phyloP scores from a whole-genome alignment of 1,140 invertebrate genomes.

The Trigoniulus corallinus region DNA sequence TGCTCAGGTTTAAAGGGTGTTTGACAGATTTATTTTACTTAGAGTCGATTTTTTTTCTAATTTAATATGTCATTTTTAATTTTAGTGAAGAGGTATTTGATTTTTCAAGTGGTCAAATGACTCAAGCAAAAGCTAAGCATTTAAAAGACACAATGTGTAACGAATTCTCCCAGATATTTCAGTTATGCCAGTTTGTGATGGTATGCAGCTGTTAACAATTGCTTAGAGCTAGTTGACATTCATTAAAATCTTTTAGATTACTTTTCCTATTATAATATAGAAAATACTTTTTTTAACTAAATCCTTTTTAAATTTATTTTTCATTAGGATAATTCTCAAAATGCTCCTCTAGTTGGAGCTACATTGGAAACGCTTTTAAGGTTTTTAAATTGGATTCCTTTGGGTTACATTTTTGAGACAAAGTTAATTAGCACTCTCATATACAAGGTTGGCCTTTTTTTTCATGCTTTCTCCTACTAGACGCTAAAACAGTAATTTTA shows the following conservation, averaged over 20 bases:
- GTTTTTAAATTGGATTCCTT: conserved; percentile 98
- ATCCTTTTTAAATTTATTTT: too few species aligned
- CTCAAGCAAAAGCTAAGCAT: conserved; percentile 97
- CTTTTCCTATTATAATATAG: too few species aligned
- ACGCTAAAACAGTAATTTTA: too few species aligned
- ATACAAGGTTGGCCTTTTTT: conserved; percentile 70
- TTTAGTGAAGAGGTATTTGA: conserved; percentile 95
- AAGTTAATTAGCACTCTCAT: conserved; percentile 88
- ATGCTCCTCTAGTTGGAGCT: conserved; percentile 79
- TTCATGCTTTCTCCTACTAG: too few species aligned
- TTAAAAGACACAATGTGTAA: conserved; percentile 99
- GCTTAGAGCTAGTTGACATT: too few species aligned
- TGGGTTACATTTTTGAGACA: conserved; percentile 99
- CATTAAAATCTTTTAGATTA: too few species aligned
- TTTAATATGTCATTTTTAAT: background rate
- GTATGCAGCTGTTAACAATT: too few species aligned
- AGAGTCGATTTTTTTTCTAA: background rate
- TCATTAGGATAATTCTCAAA: conserved; percentile 77
- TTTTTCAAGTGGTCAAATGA: conserved; percentile 93
- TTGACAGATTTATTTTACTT: background rate
- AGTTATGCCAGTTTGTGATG: conserved; percentile 93
- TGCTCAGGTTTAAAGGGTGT: conserved; percentile 42
- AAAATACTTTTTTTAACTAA: too few species aligned
- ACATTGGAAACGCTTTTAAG: conserved; percentile 89
- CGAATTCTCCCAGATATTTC: conserved; percentile 96